Conservation (phyloP, 1,140 invertebrate genomes). For the Hyles euphorbiae region DNA sequence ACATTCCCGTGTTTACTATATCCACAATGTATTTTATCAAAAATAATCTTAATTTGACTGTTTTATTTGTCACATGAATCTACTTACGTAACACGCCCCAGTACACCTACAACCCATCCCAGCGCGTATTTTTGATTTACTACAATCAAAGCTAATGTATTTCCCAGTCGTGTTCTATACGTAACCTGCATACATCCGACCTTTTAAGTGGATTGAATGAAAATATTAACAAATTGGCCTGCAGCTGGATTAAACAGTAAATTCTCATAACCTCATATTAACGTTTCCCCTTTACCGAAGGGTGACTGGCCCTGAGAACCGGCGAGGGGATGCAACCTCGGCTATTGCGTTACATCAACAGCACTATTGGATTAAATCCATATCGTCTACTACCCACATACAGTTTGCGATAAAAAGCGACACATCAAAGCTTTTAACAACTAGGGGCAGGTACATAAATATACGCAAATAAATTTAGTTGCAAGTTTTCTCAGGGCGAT, state of each 20-base stretch:
- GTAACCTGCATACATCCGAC: conserved; percentile 34
- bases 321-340: conserved; percentile 61
- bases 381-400: conserved; percentile 30
- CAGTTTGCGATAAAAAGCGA: conserved; percentile 4
- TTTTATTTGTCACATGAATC: no score
- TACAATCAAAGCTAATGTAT: background rate
- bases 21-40: background rate
- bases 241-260: conserved; percentile 72
- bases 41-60: no score
- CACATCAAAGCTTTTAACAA: conserved; percentile 4
- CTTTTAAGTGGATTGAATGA: conserved; percentile 71
- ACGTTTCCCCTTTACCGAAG: conserved; percentile 60
- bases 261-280: conserved; percentile 74
- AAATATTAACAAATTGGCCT: conserved; percentile 74
- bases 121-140: background rate
- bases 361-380: conserved; percentile 57
- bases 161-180: conserved; percentile 7
- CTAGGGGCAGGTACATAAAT: conserved; percentile 12
- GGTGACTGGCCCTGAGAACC: conserved; percentile 48
- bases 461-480: conserved; percentile 56
- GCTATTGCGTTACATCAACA: conserved; percentile 69
- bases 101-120: no score
- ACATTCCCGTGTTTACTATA: conserved; percentile 5
- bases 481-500: conserved; percentile 59
- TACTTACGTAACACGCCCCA: no score